These are phyloP conservation scores for Chanos chanos DNA, from an alignment of 2,797 vertebrate genomes.

Conservation along the genomic window DNA sequence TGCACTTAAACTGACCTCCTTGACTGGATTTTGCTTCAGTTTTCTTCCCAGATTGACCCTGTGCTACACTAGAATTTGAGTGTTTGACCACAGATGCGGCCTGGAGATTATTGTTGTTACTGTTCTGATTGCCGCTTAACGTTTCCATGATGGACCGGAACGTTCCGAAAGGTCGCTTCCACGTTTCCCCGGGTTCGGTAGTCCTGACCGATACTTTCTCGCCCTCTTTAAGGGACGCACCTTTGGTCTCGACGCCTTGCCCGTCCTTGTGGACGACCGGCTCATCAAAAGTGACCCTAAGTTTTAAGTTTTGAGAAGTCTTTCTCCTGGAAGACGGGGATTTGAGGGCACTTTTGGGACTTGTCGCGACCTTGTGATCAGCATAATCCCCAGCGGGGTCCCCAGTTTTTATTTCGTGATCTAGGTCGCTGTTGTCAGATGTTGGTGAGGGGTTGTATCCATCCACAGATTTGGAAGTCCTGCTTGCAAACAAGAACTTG, in stretches of 20 bases:
- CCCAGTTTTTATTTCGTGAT: constrained; percentile 71
- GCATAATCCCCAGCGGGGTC: constrained; percentile 54
- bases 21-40: constrained; percentile 75
- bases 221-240: constrained; percentile 68
- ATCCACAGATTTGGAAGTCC: constrained; percentile 80
- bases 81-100: constrained; percentile 63
- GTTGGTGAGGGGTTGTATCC: constrained; percentile 84
- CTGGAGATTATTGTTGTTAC: constrained; percentile 82
- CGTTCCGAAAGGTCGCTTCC: constrained; percentile 86
- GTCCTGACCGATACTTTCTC: constrained; percentile 66
- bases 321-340: constrained; percentile 93
- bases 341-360: constrained; percentile 97
- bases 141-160: constrained; percentile 97
- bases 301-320: constrained; percentile 90
- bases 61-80: constrained; percentile 59
- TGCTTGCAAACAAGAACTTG: constrained; percentile 80
- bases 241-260: constrained; percentile 58
- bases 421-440: constrained; percentile 80
- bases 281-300: constrained; percentile 95
- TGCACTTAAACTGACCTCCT: constrained; percentile 74
- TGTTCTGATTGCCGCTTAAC: constrained; percentile 90
- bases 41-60: constrained; percentile 82
- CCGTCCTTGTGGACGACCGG: constrained; percentile 84
- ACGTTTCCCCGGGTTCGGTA: constrained; percentile 70
- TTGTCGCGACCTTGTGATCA: constrained; percentile 84